Percentiles rank a stretch among this genome's conserved stretches.
Conservation (phyloP, 23 tunicate genomes). For the Styela clava region DNA sequence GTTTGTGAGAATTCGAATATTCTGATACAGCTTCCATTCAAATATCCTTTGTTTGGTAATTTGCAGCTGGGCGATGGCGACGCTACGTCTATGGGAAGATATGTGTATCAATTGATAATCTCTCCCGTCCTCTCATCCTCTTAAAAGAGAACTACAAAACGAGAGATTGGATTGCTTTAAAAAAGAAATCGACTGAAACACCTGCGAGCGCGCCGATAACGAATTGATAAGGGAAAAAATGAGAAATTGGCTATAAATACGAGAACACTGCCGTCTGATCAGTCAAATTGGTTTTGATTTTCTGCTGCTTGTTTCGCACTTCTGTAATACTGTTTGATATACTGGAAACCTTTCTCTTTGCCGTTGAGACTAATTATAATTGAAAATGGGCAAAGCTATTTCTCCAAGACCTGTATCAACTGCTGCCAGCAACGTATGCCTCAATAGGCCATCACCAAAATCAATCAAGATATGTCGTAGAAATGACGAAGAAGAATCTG, state of each 20-base stretch:
- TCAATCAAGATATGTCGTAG: constrained; percentile 12
- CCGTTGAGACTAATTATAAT: too few relatives aligned
- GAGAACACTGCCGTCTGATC: neutral
- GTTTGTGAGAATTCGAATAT: constrained; percentile 30
- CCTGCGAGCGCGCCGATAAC: neutral
- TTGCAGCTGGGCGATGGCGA: constrained; percentile 39
- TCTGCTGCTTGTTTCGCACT: too few relatives aligned
- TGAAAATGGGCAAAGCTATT: constrained; percentile 31
- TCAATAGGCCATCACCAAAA: constrained; percentile 13
- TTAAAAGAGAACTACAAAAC: neutral
- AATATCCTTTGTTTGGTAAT: constrained; percentile 21
- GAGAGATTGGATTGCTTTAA: neutral
- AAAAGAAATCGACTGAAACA: neutral
- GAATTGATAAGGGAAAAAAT: neutral
- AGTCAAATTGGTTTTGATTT: too few relatives aligned
- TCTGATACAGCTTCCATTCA: constrained; percentile 27
- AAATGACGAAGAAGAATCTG: constrained; percentile 4
- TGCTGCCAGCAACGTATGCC: constrained; percentile 3
- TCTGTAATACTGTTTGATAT: too few relatives aligned
- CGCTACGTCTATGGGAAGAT: constrained; percentile 35
- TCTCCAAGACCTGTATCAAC: constrained; percentile 13
- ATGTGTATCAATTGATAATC: neutral
- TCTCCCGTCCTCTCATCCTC: constrained; percentile 1
- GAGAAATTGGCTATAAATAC: constrained; percentile 3
- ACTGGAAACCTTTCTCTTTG: too few relatives aligned